A percentile compares a stretch with the other conserved stretches of the same genome.
These are phyloP conservation scores for Pseudoatta argentina DNA, from an alignment of 1,140 invertebrate genomes.

Conservation along the genomic window DNA sequence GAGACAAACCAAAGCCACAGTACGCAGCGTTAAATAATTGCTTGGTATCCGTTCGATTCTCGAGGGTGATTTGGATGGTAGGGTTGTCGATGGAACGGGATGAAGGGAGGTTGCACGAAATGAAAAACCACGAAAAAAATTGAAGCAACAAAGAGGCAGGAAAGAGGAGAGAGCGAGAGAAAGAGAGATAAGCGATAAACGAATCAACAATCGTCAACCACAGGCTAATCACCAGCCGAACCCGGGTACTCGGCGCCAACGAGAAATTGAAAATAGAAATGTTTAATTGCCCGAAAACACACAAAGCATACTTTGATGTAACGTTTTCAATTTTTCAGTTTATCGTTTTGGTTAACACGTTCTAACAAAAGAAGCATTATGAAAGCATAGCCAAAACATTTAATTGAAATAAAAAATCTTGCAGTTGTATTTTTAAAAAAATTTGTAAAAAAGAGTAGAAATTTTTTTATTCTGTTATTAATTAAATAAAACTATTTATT, in stretches of 20 bases:
- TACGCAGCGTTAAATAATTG: conserved; percentile 78
- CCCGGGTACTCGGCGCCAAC: conserved; percentile 77
- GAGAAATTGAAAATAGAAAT: conserved; percentile 86
- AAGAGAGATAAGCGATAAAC: conserved; percentile 81
- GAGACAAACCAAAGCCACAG: conserved; percentile 77
- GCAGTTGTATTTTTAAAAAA: neutral
- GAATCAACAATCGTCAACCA: conserved; percentile 84
- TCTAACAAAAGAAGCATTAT: neutral
- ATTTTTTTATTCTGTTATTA: neutral
- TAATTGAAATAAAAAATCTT: neutral
- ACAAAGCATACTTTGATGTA: conserved; percentile 73
- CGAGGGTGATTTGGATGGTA: conserved; percentile 76
- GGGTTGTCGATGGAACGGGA: conserved; percentile 71
- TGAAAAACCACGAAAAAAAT: conserved; percentile 78
- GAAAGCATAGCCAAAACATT: neutral
- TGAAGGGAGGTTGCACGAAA: conserved; percentile 73
- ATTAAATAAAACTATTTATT: neutral
- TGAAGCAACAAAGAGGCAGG: conserved; percentile 75
- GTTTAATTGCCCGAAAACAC: conserved; percentile 85
- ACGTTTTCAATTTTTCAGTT: conserved; percentile 69
- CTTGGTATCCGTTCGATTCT: conserved; percentile 78
- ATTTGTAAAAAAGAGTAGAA: neutral
- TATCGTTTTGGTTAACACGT: conserved; percentile 8
- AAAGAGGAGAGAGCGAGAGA: conserved; percentile 59
- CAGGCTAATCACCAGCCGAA: conserved; percentile 79